Conservation (phyloP, 2,113 vertebrate genomes). For the Lathamus discolor region DNA sequence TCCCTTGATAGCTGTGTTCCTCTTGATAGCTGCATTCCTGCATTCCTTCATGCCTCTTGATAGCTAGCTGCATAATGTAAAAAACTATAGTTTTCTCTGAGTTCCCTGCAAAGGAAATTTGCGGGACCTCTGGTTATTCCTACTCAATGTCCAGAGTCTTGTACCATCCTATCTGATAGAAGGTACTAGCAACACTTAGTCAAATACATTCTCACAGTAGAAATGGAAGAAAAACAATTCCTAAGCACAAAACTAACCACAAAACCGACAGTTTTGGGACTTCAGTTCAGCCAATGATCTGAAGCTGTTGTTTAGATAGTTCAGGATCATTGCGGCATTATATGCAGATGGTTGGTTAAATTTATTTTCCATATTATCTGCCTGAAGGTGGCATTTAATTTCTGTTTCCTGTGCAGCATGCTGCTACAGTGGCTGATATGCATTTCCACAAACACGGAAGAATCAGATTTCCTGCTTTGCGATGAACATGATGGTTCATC, state of each 20-base stretch:
- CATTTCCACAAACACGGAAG: neutral
- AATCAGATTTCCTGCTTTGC: neutral
- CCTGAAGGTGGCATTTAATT: neutral
- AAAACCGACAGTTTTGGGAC: neutral
- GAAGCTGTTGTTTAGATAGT: neutral
- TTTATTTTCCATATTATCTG: neutral
- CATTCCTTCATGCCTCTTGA: neutral
- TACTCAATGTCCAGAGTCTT: neutral
- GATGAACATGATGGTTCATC: rapidly evolving
- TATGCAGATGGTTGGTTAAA: neutral
- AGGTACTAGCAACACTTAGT: neutral
- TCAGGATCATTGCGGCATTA: neutral
- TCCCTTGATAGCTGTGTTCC: neutral
- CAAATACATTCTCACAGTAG: neutral
- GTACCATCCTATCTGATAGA: neutral
- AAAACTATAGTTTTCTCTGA: neutral
- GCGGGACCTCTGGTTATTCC: neutral
- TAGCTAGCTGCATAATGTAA: neutral
- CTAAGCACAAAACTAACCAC: neutral
- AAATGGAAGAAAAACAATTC: neutral
- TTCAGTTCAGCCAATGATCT: neutral
- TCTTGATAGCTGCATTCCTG: neutral
- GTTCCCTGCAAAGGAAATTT: neutral
- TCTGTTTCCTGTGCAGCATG: neutral
- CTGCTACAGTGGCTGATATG: neutral